phyloP scores from a whole-genome alignment of 2,888 invertebrate species.

The Metopia argyrocephala region DNA sequence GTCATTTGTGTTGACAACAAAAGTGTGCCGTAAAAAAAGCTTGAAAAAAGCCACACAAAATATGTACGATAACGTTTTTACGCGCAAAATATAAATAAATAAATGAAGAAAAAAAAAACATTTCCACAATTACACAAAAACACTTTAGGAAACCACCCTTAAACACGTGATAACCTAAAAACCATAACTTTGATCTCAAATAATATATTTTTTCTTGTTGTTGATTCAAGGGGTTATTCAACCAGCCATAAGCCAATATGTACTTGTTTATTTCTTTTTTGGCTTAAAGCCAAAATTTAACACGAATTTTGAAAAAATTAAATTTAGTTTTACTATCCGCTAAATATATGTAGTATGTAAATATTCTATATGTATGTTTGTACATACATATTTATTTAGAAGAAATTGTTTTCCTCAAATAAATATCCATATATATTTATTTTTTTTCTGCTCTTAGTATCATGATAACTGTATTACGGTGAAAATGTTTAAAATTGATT shows the following conservation, averaged over 20 bases:
- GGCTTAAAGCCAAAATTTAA: constrained; percentile 29
- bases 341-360: no score
- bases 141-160: background rate
- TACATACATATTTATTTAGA: no score
- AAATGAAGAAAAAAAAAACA: background rate
- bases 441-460: background rate
- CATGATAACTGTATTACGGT: background rate
- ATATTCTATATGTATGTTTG: no score
- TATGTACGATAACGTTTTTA: background rate
- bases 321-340: no score
- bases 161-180: background rate
- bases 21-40: constrained; percentile 19
- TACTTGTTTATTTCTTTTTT: constrained; percentile 15
- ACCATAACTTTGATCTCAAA: background rate
- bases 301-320: background rate
- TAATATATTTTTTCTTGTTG: background rate
- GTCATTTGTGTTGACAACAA: constrained; percentile 15
- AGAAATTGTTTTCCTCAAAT: no score
- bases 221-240: background rate
- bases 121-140: no score
- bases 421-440: no score
- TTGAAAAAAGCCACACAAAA: background rate
- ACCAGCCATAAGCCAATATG: background rate
- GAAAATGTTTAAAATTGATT: constrained; percentile 32
- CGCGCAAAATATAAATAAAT: background rate